phyloP scores from a whole-genome alignment of 2,888 invertebrate genomes.

The Colletes collaris region DNA sequence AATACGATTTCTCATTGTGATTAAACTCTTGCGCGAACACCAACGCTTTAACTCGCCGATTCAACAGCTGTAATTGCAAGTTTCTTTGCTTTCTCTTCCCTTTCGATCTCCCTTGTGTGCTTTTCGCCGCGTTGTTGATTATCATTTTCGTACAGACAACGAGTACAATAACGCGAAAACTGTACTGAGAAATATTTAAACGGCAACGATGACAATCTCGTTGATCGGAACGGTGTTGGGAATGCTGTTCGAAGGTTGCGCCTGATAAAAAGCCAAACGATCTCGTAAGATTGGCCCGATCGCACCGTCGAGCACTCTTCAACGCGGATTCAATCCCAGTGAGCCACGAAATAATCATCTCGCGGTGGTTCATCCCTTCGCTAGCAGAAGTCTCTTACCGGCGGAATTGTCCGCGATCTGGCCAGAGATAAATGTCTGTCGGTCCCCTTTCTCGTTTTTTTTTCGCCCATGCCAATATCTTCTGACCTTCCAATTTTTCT shows the following conservation, averaged over 20 bases:
- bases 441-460: slow-evolving; percentile 48
- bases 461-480: slow-evolving; percentile 30
- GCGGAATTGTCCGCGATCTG: slow-evolving; percentile 70
- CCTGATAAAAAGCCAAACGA: slow-evolving; percentile 76
- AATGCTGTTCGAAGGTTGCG: slow-evolving; percentile 54
- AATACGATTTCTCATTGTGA: slow-evolving; percentile 57
- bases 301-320: slow-evolving; percentile 79
- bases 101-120: too few relatives aligned
- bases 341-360: slow-evolving; percentile 81
- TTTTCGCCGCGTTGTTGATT: too few relatives aligned
- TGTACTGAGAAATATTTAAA: not conserved
- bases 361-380: slow-evolving; percentile 76
- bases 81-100: not conserved
- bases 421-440: slow-evolving; percentile 61
- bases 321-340: slow-evolving; percentile 80
- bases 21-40: slow-evolving; percentile 45
- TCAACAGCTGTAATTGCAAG: not conserved
- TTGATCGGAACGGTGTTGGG: slow-evolving; percentile 41
- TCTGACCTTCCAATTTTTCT: slow-evolving; percentile 22
- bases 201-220: slow-evolving; percentile 47
- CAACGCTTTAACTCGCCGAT: slow-evolving; percentile 11
- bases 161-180: too few relatives aligned
- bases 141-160: too few relatives aligned
- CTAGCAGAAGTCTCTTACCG: slow-evolving; percentile 77
- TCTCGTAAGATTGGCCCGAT: slow-evolving; percentile 72